phyloP scores from a whole-genome alignment of 2,888 invertebrate genomes.

The Fragum whitleyi region DNA sequence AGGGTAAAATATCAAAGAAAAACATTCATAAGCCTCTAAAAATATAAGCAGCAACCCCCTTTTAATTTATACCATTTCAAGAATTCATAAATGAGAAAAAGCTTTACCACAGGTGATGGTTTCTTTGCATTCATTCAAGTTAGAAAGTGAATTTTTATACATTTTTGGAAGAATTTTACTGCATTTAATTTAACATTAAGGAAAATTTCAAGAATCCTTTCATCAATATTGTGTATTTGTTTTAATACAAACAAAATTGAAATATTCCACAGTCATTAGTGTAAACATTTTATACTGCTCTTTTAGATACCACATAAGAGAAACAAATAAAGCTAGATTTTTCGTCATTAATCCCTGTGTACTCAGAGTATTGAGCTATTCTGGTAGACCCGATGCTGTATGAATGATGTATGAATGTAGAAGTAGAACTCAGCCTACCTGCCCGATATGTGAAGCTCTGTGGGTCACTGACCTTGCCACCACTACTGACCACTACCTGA shows the following conservation, averaged over 20 bases:
- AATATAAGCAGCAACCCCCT: not conserved
- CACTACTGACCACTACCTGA: conserved; percentile 84
- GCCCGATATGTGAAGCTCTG: conserved; percentile 83
- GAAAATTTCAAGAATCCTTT: too few species aligned
- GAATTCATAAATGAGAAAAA: not conserved
- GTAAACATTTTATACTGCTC: too few species aligned
- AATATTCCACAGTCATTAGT: too few species aligned
- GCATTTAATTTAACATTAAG: too few species aligned
- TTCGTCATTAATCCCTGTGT: not conserved
- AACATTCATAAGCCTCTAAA: not conserved
- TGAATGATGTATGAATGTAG: not conserved
- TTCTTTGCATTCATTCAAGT: not conserved
- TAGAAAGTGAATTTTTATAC: too few species aligned
- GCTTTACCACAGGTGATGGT: not conserved
- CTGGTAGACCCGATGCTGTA: conserved; percentile 20
- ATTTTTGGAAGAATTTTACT: not conserved
- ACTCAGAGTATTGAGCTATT: conserved; percentile 22
- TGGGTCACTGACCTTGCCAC: conserved; percentile 84
- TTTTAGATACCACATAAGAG: too few species aligned
- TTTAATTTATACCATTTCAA: not conserved
- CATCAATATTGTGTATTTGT: too few species aligned
- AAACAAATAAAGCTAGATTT: too few species aligned
- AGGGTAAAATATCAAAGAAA: not conserved
- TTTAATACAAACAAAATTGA: too few species aligned
- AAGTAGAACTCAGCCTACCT: conserved; percentile 72